Evolutionary conservation across 2,888 invertebrate genomes (phyloP).

Genomic region (Mimachlamys varia): DNA sequence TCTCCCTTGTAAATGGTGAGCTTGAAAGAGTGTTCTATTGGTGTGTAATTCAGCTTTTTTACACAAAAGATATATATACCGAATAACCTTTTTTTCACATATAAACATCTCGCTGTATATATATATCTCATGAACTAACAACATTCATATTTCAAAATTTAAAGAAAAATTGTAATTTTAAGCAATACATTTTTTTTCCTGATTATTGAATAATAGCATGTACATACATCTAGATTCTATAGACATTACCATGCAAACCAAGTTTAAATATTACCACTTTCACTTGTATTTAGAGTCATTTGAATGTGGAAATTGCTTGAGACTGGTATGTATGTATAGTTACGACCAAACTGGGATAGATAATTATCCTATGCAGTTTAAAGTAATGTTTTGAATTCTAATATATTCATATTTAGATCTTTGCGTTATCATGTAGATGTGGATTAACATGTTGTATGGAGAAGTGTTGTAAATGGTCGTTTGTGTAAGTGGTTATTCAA

Average conservation of each 20-base stretch:
- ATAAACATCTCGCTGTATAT: not conserved
- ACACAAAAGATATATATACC: not conserved
- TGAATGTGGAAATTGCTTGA: too few species aligned
- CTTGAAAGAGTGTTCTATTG: not conserved
- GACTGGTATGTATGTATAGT: not conserved
- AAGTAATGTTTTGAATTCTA: not conserved
- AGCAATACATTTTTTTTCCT: conserved; percentile 19
- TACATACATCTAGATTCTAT: not conserved
- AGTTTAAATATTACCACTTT: not conserved
- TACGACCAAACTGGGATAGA: not conserved
- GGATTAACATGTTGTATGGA: not conserved
- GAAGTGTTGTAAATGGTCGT: not conserved
- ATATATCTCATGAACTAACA: not conserved
- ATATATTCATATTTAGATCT: not conserved
- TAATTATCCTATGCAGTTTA: not conserved
- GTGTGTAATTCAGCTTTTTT: conserved; percentile 9
- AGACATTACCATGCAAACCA: not conserved
- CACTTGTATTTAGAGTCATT: not conserved
- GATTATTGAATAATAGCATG: not conserved
- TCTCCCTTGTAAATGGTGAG: not conserved
- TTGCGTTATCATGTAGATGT: not conserved
- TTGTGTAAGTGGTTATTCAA: not conserved
- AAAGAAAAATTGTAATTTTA: not conserved
- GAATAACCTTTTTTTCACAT: not conserved
- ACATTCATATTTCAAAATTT: not conserved